Conservation (phyloP, 2,113 vertebrate genomes). For the Phainopepla nitens region DNA sequence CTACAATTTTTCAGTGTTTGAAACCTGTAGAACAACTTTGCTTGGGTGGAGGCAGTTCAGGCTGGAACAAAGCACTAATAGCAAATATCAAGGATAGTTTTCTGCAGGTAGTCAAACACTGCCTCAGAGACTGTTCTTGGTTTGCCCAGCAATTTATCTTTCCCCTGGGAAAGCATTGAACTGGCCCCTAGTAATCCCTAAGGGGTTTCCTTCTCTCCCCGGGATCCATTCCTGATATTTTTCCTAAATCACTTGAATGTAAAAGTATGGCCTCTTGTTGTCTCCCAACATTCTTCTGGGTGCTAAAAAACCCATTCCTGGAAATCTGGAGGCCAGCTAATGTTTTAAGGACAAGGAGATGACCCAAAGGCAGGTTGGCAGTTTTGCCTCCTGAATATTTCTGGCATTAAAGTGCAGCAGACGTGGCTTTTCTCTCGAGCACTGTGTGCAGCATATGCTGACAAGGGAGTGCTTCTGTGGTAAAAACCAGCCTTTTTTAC, state of each 20-base stretch:
- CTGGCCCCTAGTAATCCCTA: background rate
- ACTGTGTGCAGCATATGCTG: background rate
- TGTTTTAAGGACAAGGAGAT: background rate
- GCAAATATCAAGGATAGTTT: background rate
- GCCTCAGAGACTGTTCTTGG: background rate
- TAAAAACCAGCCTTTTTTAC: background rate
- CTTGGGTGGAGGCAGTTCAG: background rate
- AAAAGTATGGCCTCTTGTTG: background rate
- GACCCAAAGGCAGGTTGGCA: background rate
- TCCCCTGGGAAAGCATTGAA: background rate
- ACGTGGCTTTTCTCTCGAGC: rapidly evolving
- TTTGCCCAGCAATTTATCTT: background rate
- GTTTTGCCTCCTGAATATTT: background rate
- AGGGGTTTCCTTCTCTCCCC: background rate
- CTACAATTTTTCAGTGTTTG: background rate
- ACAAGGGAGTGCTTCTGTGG: background rate
- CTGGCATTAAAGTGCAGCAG: background rate
- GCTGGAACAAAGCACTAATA: background rate
- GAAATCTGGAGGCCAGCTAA: background rate
- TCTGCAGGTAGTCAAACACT: background rate
- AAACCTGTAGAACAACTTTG: background rate
- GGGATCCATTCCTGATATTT: background rate
- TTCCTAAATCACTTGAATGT: background rate
- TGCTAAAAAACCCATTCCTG: rapidly evolving
- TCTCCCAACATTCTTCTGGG: background rate